phyloP scores from a whole-genome alignment of 2,797 vertebrate species.

The Cottoperca gobio region DNA sequence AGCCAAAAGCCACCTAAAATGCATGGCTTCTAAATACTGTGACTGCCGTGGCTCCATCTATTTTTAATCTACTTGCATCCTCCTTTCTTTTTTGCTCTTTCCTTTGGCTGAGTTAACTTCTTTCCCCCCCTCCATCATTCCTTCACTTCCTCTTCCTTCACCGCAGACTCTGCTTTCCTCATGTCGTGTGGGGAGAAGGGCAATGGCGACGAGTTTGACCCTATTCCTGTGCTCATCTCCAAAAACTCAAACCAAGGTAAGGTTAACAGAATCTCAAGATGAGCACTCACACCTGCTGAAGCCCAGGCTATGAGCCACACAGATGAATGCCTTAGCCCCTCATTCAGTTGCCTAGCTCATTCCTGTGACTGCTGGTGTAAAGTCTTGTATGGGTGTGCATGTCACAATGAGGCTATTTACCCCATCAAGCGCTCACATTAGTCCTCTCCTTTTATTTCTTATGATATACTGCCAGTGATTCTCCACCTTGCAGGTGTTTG shows the following conservation, averaged over 20 bases:
- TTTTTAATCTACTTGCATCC: constrained; percentile 61
- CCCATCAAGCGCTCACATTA: constrained; percentile 67
- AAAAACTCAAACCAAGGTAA: constrained; percentile 99
- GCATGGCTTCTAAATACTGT: constrained; percentile 61
- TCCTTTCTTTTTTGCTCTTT: constrained; percentile 55
- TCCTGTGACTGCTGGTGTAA: constrained; percentile 54
- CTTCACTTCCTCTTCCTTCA: constrained; percentile 74
- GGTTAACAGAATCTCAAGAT: constrained; percentile 70
- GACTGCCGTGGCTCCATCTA: constrained; percentile 53
- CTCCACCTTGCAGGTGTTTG: constrained; percentile 52
- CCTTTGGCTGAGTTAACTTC: constrained; percentile 87
- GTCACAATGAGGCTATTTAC: constrained; percentile 56
- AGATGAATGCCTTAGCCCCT: constrained; percentile 42
- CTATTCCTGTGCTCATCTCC: constrained; percentile 98
- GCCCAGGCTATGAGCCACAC: constrained; percentile 41
- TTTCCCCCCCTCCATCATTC: constrained; percentile 60
- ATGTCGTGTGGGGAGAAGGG: constrained; percentile 93
- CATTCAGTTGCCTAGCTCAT: constrained; percentile 27
- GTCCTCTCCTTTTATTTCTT: constrained; percentile 46
- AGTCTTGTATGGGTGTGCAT: constrained; percentile 57
- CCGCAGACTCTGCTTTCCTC: constrained; percentile 94
- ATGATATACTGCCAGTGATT: constrained; percentile 42
- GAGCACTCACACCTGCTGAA: constrained; percentile 61
- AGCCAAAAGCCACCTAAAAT: constrained; percentile 54
- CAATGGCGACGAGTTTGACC: constrained; percentile 98